These are phyloP conservation scores for Agriopis marginaria DNA, from an alignment of 2,888 invertebrate genomes.

Conservation along the genomic window DNA sequence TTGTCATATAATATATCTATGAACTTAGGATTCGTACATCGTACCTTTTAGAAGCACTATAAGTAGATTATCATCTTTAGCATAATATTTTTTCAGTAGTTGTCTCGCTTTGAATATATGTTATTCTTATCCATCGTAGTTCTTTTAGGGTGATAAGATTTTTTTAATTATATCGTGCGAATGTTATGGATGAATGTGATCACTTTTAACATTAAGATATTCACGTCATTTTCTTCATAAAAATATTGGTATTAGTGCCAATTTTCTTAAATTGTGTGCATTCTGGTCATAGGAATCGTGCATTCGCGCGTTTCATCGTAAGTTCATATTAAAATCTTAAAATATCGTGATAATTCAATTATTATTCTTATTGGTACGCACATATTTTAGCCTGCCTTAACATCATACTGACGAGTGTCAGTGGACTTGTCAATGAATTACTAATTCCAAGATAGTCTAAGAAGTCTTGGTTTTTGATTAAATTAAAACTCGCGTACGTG, in stretches of 20 bases:
- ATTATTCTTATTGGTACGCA: slow-evolving; percentile 53
- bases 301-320: slow-evolving; percentile 66
- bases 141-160: slow-evolving; percentile 71
- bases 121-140: slow-evolving; percentile 72
- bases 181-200: slow-evolving; percentile 77
- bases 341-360: slow-evolving; percentile 46
- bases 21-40: slow-evolving; percentile 60
- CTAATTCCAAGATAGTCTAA: neutral
- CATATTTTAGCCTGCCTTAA: slow-evolving; percentile 56
- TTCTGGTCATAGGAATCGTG: slow-evolving; percentile 83
- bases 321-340: slow-evolving; percentile 59
- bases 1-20: slow-evolving; percentile 68
- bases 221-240: slow-evolving; percentile 69
- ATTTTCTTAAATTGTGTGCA: slow-evolving; percentile 77
- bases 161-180: slow-evolving; percentile 72
- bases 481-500: neutral
- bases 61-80: slow-evolving; percentile 61
- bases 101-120: slow-evolving; percentile 71
- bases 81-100: slow-evolving; percentile 71
- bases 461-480: neutral
- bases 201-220: slow-evolving; percentile 75
- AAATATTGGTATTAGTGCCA: slow-evolving; percentile 71
- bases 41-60: slow-evolving; percentile 65
- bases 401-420: slow-evolving; percentile 44
- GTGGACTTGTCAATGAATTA: slow-evolving; percentile 33